Conservation (phyloP, 2,113 vertebrate genomes). For the Mormoops blainvillei region DNA sequence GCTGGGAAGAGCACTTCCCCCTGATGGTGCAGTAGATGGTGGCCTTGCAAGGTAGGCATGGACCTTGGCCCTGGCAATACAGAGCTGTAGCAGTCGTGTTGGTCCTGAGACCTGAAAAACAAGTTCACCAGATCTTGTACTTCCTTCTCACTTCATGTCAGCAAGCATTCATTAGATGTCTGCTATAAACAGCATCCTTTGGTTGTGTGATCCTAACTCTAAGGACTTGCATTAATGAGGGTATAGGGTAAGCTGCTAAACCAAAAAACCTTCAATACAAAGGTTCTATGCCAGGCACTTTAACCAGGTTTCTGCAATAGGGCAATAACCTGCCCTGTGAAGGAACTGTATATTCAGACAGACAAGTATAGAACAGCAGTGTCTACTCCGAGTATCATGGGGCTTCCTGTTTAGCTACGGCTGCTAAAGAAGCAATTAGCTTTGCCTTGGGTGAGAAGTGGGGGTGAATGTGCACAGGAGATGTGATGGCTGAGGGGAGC, state of each 20-base stretch:
- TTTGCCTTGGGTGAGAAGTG: background rate
- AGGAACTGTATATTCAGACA: background rate
- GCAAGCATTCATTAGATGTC: background rate
- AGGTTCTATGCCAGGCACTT: background rate
- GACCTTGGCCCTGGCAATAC: background rate
- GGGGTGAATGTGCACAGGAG: background rate
- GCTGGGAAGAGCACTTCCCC: background rate
- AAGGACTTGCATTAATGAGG: background rate
- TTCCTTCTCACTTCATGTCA: background rate
- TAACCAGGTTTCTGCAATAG: background rate
- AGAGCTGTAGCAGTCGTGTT: background rate
- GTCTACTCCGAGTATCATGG: too few relatives aligned
- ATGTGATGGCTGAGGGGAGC: background rate
- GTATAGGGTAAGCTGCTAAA: background rate
- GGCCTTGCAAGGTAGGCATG: background rate
- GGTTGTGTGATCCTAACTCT: background rate
- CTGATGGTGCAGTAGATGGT: background rate
- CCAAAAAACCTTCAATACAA: background rate
- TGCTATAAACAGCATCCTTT: background rate
- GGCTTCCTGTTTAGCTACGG: too few relatives aligned
- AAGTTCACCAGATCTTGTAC: background rate
- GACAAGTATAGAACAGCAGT: background rate
- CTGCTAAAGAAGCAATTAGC: background rate
- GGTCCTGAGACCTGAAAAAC: background rate
- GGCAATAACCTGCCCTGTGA: too few relatives aligned